phyloP scores from a whole-genome alignment of 2,888 invertebrate genomes.

The Xylota segnis region DNA sequence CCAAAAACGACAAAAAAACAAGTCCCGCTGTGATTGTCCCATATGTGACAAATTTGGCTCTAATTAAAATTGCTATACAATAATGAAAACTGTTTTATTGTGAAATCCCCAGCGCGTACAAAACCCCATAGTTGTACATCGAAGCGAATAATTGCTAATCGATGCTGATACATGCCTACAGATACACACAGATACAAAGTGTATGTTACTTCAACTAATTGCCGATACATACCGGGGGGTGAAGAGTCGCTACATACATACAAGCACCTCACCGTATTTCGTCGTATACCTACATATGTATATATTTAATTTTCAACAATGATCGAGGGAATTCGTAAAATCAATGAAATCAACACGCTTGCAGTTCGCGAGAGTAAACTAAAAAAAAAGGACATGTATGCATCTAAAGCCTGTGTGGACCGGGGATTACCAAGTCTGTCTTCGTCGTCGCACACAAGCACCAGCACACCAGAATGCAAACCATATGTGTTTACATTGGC shows the following conservation, averaged over 20 bases:
- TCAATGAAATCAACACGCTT: conserved; percentile 75
- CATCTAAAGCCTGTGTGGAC: conserved; percentile 47
- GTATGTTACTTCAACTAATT: conserved; percentile 70
- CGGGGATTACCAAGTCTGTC: conserved; percentile 65
- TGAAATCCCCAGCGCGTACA: conserved; percentile 60
- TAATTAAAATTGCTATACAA: conserved; percentile 78
- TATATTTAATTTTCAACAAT: conserved; percentile 72
- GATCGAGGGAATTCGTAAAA: conserved; percentile 75
- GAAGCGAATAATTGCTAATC: conserved; percentile 78
- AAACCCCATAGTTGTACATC: conserved; percentile 56
- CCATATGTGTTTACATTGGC: conserved; percentile 47
- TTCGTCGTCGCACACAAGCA: conserved; percentile 17
- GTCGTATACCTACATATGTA: background rate
- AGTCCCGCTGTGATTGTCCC: conserved; percentile 71
- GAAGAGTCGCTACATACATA: conserved; percentile 13
- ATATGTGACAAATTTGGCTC: conserved; percentile 78
- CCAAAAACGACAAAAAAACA: no score
- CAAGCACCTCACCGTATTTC: conserved; percentile 44
- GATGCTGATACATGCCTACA: conserved; percentile 60
- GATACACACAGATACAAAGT: conserved; percentile 50
- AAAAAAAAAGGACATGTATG: conserved; percentile 69
- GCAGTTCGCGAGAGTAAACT: background rate
- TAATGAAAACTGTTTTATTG: conserved; percentile 73
- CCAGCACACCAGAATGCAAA: conserved; percentile 2
- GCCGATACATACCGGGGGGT: conserved; percentile 35